A percentile compares a stretch with the other conserved stretches of the same genome.
Evolutionary conservation across 2,113 vertebrate genomes (phyloP).

Genomic region (Macquaria australasica): DNA sequence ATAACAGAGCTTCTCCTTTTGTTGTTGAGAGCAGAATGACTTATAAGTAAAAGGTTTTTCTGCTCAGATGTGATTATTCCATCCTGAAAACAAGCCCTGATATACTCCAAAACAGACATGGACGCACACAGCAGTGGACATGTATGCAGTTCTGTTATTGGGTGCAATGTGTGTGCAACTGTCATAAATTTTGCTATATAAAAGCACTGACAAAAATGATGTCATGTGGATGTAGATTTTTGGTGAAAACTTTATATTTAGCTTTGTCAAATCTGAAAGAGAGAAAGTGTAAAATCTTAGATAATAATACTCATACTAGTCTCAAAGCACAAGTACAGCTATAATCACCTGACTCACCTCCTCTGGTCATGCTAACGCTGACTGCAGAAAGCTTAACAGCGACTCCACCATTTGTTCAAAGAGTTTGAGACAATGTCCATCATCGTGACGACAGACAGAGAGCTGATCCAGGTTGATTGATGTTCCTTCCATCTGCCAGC

Average conservation of each 20-base stretch:
- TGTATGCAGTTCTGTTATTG: neutral
- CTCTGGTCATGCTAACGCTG: conserved; percentile 3
- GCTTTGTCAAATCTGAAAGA: neutral
- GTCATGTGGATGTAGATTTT: neutral
- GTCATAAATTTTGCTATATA: too few relatives aligned
- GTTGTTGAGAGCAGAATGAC: neutral
- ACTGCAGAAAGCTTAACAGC: neutral
- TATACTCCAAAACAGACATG: neutral
- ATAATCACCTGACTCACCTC: neutral
- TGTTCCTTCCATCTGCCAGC: conserved; percentile 25
- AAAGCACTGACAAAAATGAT: neutral
- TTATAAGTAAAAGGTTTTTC: neutral
- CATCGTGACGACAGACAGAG: neutral
- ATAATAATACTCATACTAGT: neutral
- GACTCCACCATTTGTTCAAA: neutral
- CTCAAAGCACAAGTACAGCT: neutral
- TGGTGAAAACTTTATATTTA: neutral
- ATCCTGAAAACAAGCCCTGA: neutral
- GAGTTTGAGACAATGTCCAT: neutral
- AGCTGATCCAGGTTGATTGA: neutral
- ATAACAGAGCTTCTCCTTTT: neutral
- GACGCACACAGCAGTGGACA: neutral
- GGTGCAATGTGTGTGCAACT: too few relatives aligned
- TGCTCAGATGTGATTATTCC: neutral
- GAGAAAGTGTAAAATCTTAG: neutral